Base-by-base conservation (phyloP, 2,113 vertebrate species). In the Aplodontia rufa region DNA sequence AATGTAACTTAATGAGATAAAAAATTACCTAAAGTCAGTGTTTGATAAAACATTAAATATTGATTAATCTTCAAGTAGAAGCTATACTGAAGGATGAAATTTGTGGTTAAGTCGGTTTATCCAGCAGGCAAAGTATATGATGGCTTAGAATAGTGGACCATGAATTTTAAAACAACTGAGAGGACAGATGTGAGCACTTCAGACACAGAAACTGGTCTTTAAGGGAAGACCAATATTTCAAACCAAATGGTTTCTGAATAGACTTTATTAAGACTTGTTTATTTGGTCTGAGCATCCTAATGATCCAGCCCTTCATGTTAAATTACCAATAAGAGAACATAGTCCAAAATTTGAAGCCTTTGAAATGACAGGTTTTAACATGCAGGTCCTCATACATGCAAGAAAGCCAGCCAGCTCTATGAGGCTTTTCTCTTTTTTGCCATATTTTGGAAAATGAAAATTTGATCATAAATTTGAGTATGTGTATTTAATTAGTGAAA, bases 31-130 rank as follows among this genome's bases (percentile, higher is more conserved):
- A 97, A 97, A 97, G 96, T 94, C 97, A 98, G 98, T 98, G 97
- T 99, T 98, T 98, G 97, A 98, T 93, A 95, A 98, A 98, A 98
- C 99, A 99, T 99, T 99, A 99, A 99, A 99, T 99, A 99, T 98
- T 99, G 99, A 99, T 99, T 99, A 99, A 99, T 99, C 97, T 98
- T 98, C 95, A 97, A 98, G 97, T 98, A 98, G 98, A 98, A 98
- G 98, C 98, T 97, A 87, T 97, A 95, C 95, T 98, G 98, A 98
- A 98, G 98, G 99, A 98, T 98, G 98, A 98, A 97, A 98, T 98
- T 98, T 98, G 97, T 97, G 98, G 98, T 99, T 98, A 98, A 98
- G 99, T 98, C 98, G 98, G 98, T 99, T 99, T 98, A 99, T 99
- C 98, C 98, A 98, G 98, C 98, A 98, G 98, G 98, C 98, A 98